Evolutionary conservation across 2,888 invertebrate genomes (phyloP), one percentile per base, ranked within the genome.

Genomic region (Trachelus iudaicus): DNA sequence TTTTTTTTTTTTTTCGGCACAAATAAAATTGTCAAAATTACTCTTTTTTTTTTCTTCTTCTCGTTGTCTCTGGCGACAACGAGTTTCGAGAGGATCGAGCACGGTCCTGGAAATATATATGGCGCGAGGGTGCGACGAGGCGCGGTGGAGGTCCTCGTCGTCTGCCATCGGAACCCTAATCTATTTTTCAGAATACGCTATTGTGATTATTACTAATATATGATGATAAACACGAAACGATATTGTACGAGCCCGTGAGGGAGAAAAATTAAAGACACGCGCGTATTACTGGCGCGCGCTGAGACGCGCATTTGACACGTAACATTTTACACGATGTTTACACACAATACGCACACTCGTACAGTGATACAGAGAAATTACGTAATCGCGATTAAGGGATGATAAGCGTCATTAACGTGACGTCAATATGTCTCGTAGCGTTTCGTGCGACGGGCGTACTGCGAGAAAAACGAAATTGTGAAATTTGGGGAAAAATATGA

Each of bases 161-260:
- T 89, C 89, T 90, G 90, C 89, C 88, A 85, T 86, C 85, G 89
- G 89, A 87, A 87, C 87, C 90, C 90, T 89, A 82, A 90, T 91
- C 91, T 91, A 91, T 91, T 91, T 91, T 91, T 91, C 90, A 90
- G 89, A 91, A 90, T 90, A 91, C 88, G 90, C 90, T 91, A 91
- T 91, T 90, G 91, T 90, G 90, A 91, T 91, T 91, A 91, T 89
- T 90, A 90, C 89, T 89, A 33, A 90, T 90, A 79, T 79, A 90
- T 89, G 85, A 89, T 89, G 88, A 85, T 87, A 88, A 56, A 56
- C 56, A 56, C 56, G 56, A 56, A 23, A 56, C 9, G 56, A 56
- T 56, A 9, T 23, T 56, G 56, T 56, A 56, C 23, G 56, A 23
- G 33, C 23, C 23, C 56, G 23, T 56, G 6, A 56, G 56, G 56